Evolutionary conservation across 2,888 invertebrate genomes (phyloP).

Genomic region (Dolomedes plantarius): DNA sequence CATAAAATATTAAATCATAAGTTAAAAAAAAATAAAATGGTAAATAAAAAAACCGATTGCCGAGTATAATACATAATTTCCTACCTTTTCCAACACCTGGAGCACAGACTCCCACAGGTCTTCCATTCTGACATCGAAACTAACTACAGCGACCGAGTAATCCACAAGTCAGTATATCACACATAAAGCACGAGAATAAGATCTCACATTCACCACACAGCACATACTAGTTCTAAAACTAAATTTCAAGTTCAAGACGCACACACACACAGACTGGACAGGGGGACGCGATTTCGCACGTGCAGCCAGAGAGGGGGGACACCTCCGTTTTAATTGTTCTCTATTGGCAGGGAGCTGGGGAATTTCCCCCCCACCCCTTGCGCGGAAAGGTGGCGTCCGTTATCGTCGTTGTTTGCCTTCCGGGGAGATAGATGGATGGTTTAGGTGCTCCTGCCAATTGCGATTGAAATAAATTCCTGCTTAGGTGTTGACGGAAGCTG

Average conservation of each 20-base stretch:
- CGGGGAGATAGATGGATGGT: too few species aligned
- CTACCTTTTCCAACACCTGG: background rate
- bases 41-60: too few species aligned
- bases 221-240: too few species aligned
- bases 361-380: background rate
- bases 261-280: too few species aligned
- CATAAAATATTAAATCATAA: too few species aligned
- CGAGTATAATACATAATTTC: too few species aligned
- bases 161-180: background rate
- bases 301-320: background rate
- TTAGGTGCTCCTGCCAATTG: too few species aligned
- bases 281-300: too few species aligned
- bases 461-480: too few species aligned
- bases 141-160: background rate
- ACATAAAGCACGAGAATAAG: background rate
- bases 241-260: too few species aligned
- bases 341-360: background rate
- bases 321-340: background rate
- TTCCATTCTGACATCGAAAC: background rate
- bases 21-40: too few species aligned
- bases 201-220: background rate
- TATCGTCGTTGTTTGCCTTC: background rate
- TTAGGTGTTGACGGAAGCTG: too few species aligned
- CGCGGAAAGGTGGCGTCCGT: background rate
- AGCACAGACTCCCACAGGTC: constrained; percentile 12